A percentile compares a stretch with the other conserved stretches of the same genome.
These are phyloP conservation scores for Urocynchramus pylzowi DNA, from an alignment of 2,113 vertebrate genomes.

Conservation along the genomic window DNA sequence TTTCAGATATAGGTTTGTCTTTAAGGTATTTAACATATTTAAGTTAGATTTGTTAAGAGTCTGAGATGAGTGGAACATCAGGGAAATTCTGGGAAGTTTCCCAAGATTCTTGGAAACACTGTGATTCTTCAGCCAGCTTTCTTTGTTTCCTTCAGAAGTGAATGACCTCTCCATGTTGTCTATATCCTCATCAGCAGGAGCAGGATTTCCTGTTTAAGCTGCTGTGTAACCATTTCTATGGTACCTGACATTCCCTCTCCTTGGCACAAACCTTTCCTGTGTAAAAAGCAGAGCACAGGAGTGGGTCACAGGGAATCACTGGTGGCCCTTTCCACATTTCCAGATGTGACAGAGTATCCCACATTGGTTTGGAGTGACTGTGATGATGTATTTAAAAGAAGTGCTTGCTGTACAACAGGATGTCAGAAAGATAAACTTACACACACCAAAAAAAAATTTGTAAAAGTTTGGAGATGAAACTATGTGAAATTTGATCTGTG, in stretches of 20 bases:
- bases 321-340: background rate
- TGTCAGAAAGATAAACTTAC: background rate
- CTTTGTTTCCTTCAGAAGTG: background rate
- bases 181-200: background rate
- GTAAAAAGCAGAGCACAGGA: background rate
- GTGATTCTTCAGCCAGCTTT: background rate
- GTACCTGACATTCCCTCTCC: background rate
- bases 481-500: background rate
- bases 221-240: background rate
- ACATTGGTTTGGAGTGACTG: background rate
- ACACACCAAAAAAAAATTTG: too few species aligned
- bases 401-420: background rate
- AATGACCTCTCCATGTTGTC: background rate
- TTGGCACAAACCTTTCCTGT: background rate
- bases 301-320: background rate
- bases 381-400: background rate
- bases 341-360: background rate
- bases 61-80: background rate
- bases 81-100: background rate
- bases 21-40: background rate
- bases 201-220: background rate
- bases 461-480: background rate
- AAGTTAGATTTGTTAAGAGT: background rate
- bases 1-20: too few species aligned
- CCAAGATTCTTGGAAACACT: background rate